Evolutionary conservation across 2,797 vertebrate species (phyloP).

Genomic region (Sorex maritimensis): DNA sequence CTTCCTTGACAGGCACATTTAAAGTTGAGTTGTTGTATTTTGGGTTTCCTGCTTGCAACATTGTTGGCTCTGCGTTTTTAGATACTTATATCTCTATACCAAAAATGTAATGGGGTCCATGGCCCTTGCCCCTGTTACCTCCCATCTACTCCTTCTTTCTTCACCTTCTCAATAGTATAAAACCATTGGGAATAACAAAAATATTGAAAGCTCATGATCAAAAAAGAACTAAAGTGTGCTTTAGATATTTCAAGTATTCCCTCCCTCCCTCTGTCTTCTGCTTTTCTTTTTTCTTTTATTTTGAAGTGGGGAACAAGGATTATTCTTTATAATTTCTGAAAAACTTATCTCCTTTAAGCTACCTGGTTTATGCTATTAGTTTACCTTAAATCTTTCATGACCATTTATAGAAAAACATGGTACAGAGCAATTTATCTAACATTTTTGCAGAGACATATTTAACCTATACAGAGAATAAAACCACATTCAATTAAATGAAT

Average conservation of each 20-base stretch:
- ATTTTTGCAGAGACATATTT: constrained; percentile 46
- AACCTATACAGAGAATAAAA: constrained; percentile 23
- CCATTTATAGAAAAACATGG: constrained; percentile 37
- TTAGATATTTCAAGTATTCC: no score
- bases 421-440: neutral
- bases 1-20: no score
- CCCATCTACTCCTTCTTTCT: no score
- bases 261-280: no score
- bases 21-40: no score
- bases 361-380: neutral
- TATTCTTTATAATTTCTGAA: constrained; percentile 63
- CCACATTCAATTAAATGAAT: neutral
- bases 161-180: neutral
- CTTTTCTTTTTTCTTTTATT: neutral
- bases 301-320: constrained; percentile 1
- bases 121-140: no score
- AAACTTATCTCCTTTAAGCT: constrained; percentile 14
- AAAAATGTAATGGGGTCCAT: no score
- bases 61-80: no score
- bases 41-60: no score
- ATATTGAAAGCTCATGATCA: constrained; percentile 12
- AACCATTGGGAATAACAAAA: constrained; percentile 32
- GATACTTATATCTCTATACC: no score
- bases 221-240: neutral
- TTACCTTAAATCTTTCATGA: constrained; percentile 43